Evolutionary conservation across 2,888 invertebrate species (phyloP).

Genomic region (Drosophila subsilvestris): DNA sequence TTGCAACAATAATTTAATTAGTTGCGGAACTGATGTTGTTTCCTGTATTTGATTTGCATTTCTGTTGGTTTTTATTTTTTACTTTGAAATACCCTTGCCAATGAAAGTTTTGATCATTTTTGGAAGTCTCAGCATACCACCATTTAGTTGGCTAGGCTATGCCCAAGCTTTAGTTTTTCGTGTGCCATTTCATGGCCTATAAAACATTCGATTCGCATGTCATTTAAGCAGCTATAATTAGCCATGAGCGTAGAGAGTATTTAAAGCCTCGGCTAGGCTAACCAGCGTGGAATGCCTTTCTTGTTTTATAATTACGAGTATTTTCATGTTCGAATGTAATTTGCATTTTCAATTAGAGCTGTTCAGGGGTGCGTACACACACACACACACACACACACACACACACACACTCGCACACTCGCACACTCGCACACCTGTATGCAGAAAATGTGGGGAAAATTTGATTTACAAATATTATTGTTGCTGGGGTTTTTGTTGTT

Average conservation of each 20-base stretch:
- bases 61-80: slow-evolving; percentile 6
- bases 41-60: neutral
- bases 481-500: neutral
- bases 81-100: neutral
- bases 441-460: slow-evolving; percentile 36
- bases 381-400: neutral
- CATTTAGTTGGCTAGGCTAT: too few relatives aligned
- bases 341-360: slow-evolving; percentile 57
- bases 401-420: neutral
- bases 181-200: too few relatives aligned
- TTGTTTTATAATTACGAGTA: slow-evolving; percentile 18
- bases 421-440: neutral
- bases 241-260: neutral
- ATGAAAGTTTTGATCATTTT: neutral
- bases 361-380: slow-evolving; percentile 5
- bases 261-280: neutral
- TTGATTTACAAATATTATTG: slow-evolving; percentile 43
- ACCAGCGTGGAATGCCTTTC: neutral
- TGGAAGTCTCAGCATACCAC: too few relatives aligned
- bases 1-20: neutral
- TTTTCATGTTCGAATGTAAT: slow-evolving; percentile 38
- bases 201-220: too few relatives aligned
- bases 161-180: too few relatives aligned
- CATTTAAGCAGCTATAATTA: too few relatives aligned
- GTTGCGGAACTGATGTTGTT: neutral